Evolutionary conservation across 2,113 vertebrate species (phyloP).

Genomic region (Chiloscyllium plagiosum): DNA sequence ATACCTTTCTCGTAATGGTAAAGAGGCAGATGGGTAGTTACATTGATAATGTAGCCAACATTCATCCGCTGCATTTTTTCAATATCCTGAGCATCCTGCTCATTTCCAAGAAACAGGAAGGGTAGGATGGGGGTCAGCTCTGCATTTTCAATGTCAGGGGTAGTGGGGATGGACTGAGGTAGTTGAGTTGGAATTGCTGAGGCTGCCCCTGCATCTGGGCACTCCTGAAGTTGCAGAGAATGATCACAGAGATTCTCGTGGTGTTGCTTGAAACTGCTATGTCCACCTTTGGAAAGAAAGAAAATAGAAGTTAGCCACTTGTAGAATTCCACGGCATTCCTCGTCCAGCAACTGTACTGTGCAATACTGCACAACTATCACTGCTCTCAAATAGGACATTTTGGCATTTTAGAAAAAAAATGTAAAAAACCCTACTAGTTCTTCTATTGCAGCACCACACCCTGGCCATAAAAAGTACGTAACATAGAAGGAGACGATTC

Average conservation of each 20-base stretch:
- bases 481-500: not conserved
- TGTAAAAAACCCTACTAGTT: not conserved
- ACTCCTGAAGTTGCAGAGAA: constrained; percentile 88
- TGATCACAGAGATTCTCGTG: constrained; percentile 93
- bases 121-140: constrained; percentile 92
- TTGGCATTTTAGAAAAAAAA: not conserved
- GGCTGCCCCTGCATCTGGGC: constrained; percentile 66
- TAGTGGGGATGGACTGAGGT: constrained; percentile 86
- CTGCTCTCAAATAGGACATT: not conserved
- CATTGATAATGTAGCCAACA: constrained; percentile 87
- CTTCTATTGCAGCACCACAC: not conserved
- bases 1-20: constrained; percentile 87
- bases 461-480: not conserved
- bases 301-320: not conserved
- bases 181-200: constrained; percentile 65
- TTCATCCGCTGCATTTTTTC: constrained; percentile 81
- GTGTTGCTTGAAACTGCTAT: constrained; percentile 84
- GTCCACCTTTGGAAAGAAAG: constrained; percentile 68
- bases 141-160: constrained; percentile 91
- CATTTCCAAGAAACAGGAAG: constrained; percentile 90
- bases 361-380: not conserved
- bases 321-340: not conserved
- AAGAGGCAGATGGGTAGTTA: constrained; percentile 93
- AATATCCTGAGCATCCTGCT: constrained; percentile 87
- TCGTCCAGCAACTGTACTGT: not conserved